Base-by-base conservation (phyloP, 1,140 invertebrate species). In the Sweltsa coloradensis region DNA sequence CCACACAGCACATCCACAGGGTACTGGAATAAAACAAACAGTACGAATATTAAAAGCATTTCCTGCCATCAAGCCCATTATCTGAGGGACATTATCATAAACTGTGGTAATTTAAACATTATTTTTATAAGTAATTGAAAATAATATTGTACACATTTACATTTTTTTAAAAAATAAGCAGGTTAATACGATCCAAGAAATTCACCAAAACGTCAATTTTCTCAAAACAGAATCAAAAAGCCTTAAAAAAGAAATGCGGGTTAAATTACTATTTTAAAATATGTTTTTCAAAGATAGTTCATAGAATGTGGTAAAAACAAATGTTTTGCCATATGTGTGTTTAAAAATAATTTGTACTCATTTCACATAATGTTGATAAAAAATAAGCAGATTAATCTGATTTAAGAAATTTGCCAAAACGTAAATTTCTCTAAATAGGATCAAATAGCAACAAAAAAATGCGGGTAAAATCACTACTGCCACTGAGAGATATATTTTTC, bases 1-100 rank as follows among this genome's bases (percentile, higher is more conserved):
- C 64, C 0, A 63, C 41, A n/a, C 68, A 59, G 41, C 62, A 60
- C n/a, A 68, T 36, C 49, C 56, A 54, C 19, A 70, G 42, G 23
- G 54, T 58, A 27, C 64, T 69, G 54, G 9, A 53, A 53, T 50
- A 51, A 39, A 50, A 44, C 41, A 51, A 40, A 7, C 1, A 18
- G 14, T n/a, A 24, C 25, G 34, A 43, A 1, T 26, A 14, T 5
- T 13, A 43, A 25, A 3, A 5, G 1, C 2, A n/a, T n/a, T n/a
- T n/a, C n/a, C n/a, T n/a, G n/a, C n/a, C n/a, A n/a, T n/a, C n/a
- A n/a, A n/a, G n/a, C n/a, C n/a, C n/a, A n/a, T n/a, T n/a, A 14
- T 11, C 29, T 11, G 29, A 11, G 29, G 14, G 11, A 31, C 1
- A 1, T 31, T 2, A 14, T 31, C n/a, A 7, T 42, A 4, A 42